Evolutionary conservation across 2,113 vertebrate genomes (phyloP), one percentile per base, ranked within the genome.

Genomic region (Actenoides lindsayi): DNA sequence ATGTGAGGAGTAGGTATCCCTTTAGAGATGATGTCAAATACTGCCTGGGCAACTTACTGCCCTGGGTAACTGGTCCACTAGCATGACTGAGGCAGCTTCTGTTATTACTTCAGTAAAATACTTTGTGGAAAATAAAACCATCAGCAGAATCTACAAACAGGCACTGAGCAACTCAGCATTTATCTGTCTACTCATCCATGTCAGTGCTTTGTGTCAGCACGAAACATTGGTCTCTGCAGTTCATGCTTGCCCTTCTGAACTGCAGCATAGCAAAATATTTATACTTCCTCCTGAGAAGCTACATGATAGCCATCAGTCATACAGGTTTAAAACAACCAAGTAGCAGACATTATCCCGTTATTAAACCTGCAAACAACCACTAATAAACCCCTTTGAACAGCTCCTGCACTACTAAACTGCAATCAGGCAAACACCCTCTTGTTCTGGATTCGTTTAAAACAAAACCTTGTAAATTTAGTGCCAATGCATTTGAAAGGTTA

Each of bases 81-180:
- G 57, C 70, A 79, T 4, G 76, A 90, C 89, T 48, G 59, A 90
- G 74, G 59, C 69, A 81, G 90, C 82, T 73, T 88, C 75, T 91
- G 60, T 79, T 95, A 94, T 44, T 70, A 81, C 71, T 89, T 78
- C 65, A 83, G 17, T 87, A 88, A 97, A 95, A 93, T 95, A 94
- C 81, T 93, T 89, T 80, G 37, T 50, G 85, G 87, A 91, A 97
- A 96, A 96, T 33, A 93, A 82, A 95, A 85, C 85, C 90, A 94
- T 94, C 95, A 97, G 96, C 93, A 96, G 81, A 96, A 96, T 94
- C 93, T 51, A 85, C 83, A 96, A 95, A 83, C 76, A 94, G 90
- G 70, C 89, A 92, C 54, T 2, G 30, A 94, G 70, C 91, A 94
- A 79, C 71, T 97, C 95, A 96, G 95, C 80, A 8, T 96, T 96